Evolutionary conservation across 2,797 vertebrate genomes (phyloP).

Genomic region (Chiropotes sagulatus): DNA sequence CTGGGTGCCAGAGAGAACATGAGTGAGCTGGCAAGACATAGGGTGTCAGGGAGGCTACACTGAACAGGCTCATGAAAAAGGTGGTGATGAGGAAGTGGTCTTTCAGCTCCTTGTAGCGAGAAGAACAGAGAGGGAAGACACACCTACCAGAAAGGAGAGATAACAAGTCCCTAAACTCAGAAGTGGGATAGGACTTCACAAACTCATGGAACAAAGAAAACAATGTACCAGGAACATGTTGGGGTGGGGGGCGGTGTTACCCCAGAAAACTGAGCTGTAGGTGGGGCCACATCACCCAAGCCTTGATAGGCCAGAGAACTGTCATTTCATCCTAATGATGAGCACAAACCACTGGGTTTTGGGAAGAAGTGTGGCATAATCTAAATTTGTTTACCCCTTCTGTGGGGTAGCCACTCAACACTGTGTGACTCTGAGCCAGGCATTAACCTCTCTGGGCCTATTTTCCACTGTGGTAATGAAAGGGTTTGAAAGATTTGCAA

Average conservation of each 20-base stretch:
- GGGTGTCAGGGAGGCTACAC: neutral
- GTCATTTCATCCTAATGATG: neutral
- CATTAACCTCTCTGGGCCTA: neutral
- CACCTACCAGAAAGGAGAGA: neutral
- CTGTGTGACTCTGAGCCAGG: neutral
- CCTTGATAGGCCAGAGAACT: neutral
- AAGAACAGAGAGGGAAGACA: neutral
- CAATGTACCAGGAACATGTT: neutral
- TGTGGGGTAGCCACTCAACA: neutral
- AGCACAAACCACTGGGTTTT: neutral
- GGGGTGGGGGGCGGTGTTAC: neutral
- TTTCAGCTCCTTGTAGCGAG: neutral
- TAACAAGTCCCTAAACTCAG: neutral
- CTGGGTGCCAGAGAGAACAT: rapidly evolving
- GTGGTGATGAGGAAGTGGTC: neutral
- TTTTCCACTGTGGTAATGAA: neutral
- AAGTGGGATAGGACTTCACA: neutral
- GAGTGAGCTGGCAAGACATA: neutral
- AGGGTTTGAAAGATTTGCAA: neutral
- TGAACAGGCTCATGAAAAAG: neutral
- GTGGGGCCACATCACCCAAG: too few species aligned
- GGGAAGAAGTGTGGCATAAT: neutral
- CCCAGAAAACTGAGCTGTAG: neutral
- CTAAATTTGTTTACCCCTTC: neutral
- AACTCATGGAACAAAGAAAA: neutral